A percentile compares a stretch with the other conserved stretches of the same genome.
Conservation (phyloP, 2,113 vertebrate genomes). For the Nycticebus coucang region DNA sequence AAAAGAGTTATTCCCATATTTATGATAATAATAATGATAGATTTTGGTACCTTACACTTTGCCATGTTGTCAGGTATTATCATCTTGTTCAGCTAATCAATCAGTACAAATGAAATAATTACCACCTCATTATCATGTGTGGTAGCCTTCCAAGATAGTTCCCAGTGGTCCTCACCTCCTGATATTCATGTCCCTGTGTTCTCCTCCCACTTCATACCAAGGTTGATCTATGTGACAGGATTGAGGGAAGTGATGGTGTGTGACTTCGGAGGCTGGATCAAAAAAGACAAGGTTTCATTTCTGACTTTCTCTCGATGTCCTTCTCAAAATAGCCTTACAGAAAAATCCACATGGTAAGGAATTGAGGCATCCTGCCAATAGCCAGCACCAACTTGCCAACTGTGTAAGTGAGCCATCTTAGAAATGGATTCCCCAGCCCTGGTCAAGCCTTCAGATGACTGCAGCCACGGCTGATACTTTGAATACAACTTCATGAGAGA, state of each 20-base stretch:
- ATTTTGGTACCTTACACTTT: neutral
- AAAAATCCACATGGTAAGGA: neutral
- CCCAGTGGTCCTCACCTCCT: neutral
- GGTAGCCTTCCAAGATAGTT: neutral
- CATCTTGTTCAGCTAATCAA: neutral
- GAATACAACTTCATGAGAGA: neutral
- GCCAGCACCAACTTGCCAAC: neutral
- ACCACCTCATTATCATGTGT: neutral
- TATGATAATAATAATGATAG: neutral
- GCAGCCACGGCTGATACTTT: neutral
- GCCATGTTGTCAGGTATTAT: neutral
- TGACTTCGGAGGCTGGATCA: neutral
- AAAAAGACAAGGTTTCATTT: neutral
- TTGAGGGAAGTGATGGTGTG: neutral
- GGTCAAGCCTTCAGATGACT: neutral
- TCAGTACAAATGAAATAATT: neutral
- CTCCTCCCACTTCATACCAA: neutral
- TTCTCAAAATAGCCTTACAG: neutral
- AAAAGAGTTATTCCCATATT: neutral
- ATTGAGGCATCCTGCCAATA: neutral
- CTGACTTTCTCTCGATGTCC: neutral
- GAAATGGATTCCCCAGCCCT: neutral
- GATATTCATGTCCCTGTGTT: neutral
- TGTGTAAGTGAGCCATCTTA: neutral
- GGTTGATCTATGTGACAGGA: neutral